A percentile compares a stretch with the other conserved stretches of the same genome.
These are phyloP conservation scores for human (Homo sapiens) DNA, from an alignment of 2,113 vertebrate species.

Conservation along the genomic window GRCh38 chr13:78939001-78939500, in stretches of 20 bases:
- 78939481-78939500: not conserved
- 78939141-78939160: not conserved
- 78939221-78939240: not conserved
- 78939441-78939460: not conserved
- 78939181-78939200: not conserved
- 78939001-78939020: slow-evolving; percentile 14
- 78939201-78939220: not conserved
- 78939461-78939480: not conserved
- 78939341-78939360: not conserved
- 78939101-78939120: not conserved
- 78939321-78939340: not conserved
- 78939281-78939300: not conserved
- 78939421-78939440: not conserved
- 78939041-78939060: slow-evolving; percentile 41
- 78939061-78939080: slow-evolving; percentile 22
- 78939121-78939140: slow-evolving; percentile 1
- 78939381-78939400: not conserved
- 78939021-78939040: slow-evolving; percentile 43
- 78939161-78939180: slow-evolving; percentile 27
- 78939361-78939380: not conserved
- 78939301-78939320: not conserved
- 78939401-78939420: not conserved
- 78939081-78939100: slow-evolving; percentile 52
- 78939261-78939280: not conserved
- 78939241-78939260: not conserved